Evolutionary conservation across 2,797 vertebrate species (phyloP), one percentile per base, ranked within the genome.

Genomic region (Enteromius argenteus): DNA sequence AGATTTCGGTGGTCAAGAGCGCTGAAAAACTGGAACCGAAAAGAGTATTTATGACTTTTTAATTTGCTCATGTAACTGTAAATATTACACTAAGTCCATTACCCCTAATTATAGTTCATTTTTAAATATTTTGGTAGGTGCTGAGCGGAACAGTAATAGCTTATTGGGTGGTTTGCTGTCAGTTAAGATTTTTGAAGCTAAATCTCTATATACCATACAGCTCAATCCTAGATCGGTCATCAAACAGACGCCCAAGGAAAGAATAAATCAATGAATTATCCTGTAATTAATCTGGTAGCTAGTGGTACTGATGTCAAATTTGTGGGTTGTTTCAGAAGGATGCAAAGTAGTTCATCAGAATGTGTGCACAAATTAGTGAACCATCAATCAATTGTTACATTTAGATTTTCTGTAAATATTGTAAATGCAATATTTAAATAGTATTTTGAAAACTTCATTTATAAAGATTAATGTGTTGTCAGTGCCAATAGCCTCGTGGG

Each of bases 111-210:
- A 83, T 27, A 71, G 56, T 35, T 69, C 21, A 37, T 46, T 84
- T 30, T 75, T 79, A 86, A 82, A 86, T 86, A 79, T 88, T 86
- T 87, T 69, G 73, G 9, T 78, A 86, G 84, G 67, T 78, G 67
- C 44, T 81, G 51, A 68, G 46, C 14, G 39, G 67, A 11, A 79
- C 27, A 49, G 21, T 53, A 51, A 44, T 37, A 49, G 30, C 64
- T 68, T 77, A 15, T 62, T 62, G 66, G 64, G 42, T 79, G 74
- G 80, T 44, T 51, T 51, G 10, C 19, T 56, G 35, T 71, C 35
- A 72, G 68, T 46, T 51, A 53, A 62, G 44, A 14, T 53, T 69
- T 64, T 27, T 23, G 0, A 46, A 64, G n/a, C 32, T 56, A 79
- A 42, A 66, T 62, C 17, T 49, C 27, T 15, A 49, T 60, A 71